Percentiles rank a stretch among this genome's conserved stretches.
Conservation (phyloP, 1,140 invertebrate genomes). For the Lepidotrigona ventralis region DNA sequence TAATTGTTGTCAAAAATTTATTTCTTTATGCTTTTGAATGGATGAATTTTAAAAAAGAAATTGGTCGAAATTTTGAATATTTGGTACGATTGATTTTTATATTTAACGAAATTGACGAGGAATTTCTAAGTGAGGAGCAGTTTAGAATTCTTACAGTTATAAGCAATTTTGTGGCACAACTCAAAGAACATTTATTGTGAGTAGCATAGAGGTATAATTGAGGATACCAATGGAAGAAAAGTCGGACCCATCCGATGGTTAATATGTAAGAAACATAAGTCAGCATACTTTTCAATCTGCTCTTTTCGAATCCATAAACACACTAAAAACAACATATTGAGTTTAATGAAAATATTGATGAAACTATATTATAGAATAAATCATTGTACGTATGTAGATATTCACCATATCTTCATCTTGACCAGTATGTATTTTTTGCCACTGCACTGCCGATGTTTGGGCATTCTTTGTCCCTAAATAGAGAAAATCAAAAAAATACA, state of each 20-base stretch:
- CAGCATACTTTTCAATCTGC: conserved; percentile 78
- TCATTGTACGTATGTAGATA: neutral
- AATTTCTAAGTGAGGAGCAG: neutral
- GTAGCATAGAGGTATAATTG: conserved; percentile 88
- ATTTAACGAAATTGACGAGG: neutral
- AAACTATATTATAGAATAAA: neutral
- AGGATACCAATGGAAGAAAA: conserved; percentile 94
- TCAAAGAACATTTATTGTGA: conserved; percentile 85
- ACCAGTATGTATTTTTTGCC: conserved; percentile 72
- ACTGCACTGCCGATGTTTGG: conserved; percentile 66
- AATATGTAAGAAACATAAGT: conserved; percentile 84
- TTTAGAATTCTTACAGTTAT: conserved; percentile 83
- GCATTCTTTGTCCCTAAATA: conserved; percentile 71
- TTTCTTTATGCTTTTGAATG: neutral
- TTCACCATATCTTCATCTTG: conserved; percentile 76
- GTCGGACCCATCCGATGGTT: conserved; percentile 86
- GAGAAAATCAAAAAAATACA: neutral
- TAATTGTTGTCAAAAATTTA: neutral
- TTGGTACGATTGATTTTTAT: neutral
- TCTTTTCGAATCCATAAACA: conserved; percentile 84
- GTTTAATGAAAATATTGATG: neutral
- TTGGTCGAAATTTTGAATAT: neutral
- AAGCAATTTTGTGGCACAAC: conserved; percentile 88
- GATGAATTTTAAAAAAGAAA: neutral
- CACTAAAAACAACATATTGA: conserved; percentile 77